Percentiles rank a stretch among this genome's conserved stretches.
Evolutionary conservation across 2,113 vertebrate species (phyloP).

Genomic region (Neodon shergylaensis): DNA sequence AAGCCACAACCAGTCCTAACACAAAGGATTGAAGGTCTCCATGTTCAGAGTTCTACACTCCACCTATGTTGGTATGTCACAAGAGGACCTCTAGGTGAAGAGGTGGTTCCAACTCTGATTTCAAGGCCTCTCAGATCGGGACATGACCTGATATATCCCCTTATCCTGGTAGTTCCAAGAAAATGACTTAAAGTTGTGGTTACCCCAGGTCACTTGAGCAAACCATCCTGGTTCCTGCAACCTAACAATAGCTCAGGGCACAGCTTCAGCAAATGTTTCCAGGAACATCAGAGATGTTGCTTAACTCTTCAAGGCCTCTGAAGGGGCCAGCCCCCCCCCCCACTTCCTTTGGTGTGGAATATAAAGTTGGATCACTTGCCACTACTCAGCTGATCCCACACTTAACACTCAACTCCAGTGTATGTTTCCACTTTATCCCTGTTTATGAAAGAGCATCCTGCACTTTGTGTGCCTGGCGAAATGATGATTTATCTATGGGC

Average conservation of each 20-base stretch:
- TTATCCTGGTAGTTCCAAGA: background rate
- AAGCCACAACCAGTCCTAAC: background rate
- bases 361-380: background rate
- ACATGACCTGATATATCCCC: background rate
- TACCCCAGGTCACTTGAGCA: background rate
- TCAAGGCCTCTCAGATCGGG: background rate
- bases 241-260: background rate
- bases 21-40: background rate
- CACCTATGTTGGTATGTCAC: background rate
- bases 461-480: background rate
- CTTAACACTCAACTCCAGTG: background rate
- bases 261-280: background rate
- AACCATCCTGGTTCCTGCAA: background rate
- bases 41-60: background rate
- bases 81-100: background rate
- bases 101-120: background rate
- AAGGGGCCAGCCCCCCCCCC: background rate
- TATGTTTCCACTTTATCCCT: background rate
- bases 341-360: background rate
- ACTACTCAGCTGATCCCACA: background rate
- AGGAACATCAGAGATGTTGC: background rate
- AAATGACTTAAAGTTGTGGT: background rate
- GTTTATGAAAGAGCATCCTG: background rate
- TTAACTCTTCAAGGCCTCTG: background rate
- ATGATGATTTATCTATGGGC: background rate